These are phyloP conservation scores for Conomelus anceps DNA, from an alignment of 2,888 invertebrate species.

Conservation along the genomic window DNA sequence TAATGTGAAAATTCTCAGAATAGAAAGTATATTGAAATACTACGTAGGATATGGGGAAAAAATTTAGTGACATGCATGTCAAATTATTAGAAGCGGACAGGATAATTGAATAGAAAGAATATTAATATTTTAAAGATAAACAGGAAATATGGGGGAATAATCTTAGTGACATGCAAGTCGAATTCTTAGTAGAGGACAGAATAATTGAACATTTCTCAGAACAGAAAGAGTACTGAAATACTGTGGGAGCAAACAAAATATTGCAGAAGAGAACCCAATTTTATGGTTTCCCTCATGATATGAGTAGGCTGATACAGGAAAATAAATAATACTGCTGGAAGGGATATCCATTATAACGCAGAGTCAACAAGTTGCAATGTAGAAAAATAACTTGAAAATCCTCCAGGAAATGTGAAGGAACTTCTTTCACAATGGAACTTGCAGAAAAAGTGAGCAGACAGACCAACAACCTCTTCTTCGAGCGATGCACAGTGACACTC, in stretches of 20 bases:
- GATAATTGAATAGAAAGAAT: too few relatives aligned
- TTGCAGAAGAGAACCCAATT: neutral
- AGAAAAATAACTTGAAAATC: neutral
- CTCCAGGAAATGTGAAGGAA: neutral
- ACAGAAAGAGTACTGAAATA: too few relatives aligned
- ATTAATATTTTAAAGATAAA: too few relatives aligned
- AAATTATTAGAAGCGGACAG: too few relatives aligned
- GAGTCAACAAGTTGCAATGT: neutral
- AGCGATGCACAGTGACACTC: neutral
- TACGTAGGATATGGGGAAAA: too few relatives aligned
- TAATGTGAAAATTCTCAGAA: neutral
- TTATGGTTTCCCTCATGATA: neutral
- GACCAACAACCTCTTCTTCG: neutral
- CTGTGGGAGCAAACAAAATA: neutral
- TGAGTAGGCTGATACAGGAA: too few relatives aligned
- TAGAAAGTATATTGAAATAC: too few relatives aligned
- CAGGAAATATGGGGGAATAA: too few relatives aligned
- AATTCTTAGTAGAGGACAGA: neutral
- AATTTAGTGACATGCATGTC: too few relatives aligned
- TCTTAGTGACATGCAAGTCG: neutral
- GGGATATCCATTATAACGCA: neutral
- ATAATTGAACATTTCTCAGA: neutral
- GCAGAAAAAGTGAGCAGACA: neutral
- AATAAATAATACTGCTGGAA: neutral
- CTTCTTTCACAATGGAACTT: neutral